A percentile compares a stretch with the other conserved stretches of the same genome.
phyloP scores from a whole-genome alignment of 2,113 vertebrate genomes.

The Formicarius rufipectus region DNA sequence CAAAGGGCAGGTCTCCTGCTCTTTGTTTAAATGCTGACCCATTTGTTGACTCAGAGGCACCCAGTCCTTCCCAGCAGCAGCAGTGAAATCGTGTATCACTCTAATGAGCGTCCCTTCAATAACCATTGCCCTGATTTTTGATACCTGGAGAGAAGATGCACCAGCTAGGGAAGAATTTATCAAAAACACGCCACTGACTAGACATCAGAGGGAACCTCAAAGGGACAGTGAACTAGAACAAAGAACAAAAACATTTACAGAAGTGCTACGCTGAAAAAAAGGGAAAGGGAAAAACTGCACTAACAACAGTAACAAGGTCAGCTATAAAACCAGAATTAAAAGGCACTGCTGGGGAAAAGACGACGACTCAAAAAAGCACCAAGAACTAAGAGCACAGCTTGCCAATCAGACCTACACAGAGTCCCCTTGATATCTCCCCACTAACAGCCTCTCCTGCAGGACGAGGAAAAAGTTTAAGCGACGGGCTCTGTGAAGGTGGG shows the following conservation, averaged over 20 bases:
- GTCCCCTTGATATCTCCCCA: conserved; percentile 71
- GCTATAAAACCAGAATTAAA: conserved; percentile 72
- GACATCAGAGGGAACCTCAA: conserved; percentile 78
- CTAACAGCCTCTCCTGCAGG: conserved; percentile 67
- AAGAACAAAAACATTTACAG: conserved; percentile 79
- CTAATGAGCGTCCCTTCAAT: conserved; percentile 76
- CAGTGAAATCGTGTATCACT: conserved; percentile 38
- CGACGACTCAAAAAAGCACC: conserved; percentile 66
- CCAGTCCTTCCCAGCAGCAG: conserved; percentile 42
- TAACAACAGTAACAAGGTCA: conserved; percentile 77
- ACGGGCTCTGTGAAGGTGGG: conserved; percentile 47
- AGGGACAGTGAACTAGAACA: conserved; percentile 76
- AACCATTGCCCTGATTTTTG: conserved; percentile 73
- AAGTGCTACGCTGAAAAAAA: conserved; percentile 66
- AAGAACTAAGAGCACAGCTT: conserved; percentile 67
- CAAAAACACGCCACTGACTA: conserved; percentile 73
- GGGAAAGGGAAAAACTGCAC: conserved; percentile 58
- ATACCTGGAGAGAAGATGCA: conserved; percentile 78
- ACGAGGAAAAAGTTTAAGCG: conserved; percentile 69
- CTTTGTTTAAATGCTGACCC: conserved; percentile 75
- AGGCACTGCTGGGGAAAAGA: conserved; percentile 70
- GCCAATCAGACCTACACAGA: conserved; percentile 66
- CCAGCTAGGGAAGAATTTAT: conserved; percentile 69
- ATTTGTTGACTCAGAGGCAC: conserved; percentile 70
- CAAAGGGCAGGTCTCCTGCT: conserved; percentile 55